Evolutionary conservation across 35 echinoderm and acorn worm genomes (phyloP).

Genomic region (Diadema setosum): DNA sequence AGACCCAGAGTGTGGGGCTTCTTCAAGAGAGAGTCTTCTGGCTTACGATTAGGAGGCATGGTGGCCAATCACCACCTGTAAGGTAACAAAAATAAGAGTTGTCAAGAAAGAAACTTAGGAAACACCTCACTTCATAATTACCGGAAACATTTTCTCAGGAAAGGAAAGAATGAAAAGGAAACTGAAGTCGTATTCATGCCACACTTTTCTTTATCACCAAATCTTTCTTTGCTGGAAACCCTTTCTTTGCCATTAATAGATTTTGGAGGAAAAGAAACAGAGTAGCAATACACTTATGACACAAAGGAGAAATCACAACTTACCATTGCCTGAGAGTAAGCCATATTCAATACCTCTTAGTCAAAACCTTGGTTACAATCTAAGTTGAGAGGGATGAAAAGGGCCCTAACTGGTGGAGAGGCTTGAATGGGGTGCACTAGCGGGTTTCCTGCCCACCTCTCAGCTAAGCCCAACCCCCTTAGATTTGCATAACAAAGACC

Average conservation of each 20-base stretch:
- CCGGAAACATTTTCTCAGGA: no score
- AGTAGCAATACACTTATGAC: no score
- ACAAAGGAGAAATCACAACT: no score
- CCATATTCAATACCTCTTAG: not conserved
- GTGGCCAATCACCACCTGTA: constrained; percentile 84
- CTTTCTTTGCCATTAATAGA: no score
- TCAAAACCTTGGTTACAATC: not conserved
- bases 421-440: not conserved
- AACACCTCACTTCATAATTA: no score
- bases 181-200: no score
- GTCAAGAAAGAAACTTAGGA: no score
- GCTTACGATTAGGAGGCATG: constrained; percentile 88
- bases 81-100: constrained; percentile 19
- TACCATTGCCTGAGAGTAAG: not conserved
- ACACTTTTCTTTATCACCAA: no score
- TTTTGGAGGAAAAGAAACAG: no score
- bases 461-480: not conserved
- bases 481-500: constrained; percentile 3
- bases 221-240: no score
- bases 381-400: not conserved
- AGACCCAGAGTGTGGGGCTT: constrained; percentile 55
- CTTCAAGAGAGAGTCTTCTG: constrained; percentile 27
- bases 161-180: no score
- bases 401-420: not conserved
- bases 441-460: not conserved